A percentile compares a stretch with the other conserved stretches of the same genome.
These are phyloP conservation scores for Lampropteryx suffumata DNA, from an alignment of 2,888 invertebrate genomes.

Conservation along the genomic window DNA sequence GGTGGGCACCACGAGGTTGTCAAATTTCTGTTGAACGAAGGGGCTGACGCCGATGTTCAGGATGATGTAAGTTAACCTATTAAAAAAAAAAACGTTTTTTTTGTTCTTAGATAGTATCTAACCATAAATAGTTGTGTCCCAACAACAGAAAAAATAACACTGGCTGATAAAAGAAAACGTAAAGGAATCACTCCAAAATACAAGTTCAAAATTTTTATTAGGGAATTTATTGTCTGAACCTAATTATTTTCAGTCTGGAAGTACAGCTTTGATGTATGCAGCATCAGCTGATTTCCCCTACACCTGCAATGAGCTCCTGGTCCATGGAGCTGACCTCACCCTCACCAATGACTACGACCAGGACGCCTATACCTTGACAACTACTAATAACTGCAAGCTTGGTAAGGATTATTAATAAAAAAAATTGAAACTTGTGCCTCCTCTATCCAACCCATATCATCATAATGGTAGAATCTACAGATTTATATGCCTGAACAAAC, in stretches of 20 bases:
- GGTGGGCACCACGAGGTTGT: conserved; percentile 96
- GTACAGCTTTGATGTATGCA: conserved; percentile 95
- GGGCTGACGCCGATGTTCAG: conserved; percentile 89
- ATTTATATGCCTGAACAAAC: too few species aligned
- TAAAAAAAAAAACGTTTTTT: too few species aligned
- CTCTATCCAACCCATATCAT: too few species aligned
- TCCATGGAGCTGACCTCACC: conserved; percentile 91
- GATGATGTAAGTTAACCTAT: conserved; percentile 87
- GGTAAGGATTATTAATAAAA: conserved; percentile 47
- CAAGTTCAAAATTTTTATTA: too few species aligned
- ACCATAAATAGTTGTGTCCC: too few species aligned
- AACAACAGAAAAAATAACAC: too few species aligned
- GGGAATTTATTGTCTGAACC: too few species aligned
- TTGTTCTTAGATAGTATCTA: too few species aligned
- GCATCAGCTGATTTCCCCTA: conserved; percentile 95
- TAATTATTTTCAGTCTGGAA: conserved; percentile 86
- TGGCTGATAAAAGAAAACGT: too few species aligned
- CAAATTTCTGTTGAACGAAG: conserved; percentile 89
- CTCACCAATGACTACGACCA: conserved; percentile 91
- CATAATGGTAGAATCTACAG: too few species aligned
- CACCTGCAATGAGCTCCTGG: conserved; percentile 92
- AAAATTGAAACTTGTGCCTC: too few species aligned
- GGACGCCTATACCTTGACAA: conserved; percentile 92
- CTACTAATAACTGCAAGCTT: conserved; percentile 81
- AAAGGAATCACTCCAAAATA: too few species aligned